Conservation (phyloP, 2,113 vertebrate genomes). For the Actenoides hombroni region DNA sequence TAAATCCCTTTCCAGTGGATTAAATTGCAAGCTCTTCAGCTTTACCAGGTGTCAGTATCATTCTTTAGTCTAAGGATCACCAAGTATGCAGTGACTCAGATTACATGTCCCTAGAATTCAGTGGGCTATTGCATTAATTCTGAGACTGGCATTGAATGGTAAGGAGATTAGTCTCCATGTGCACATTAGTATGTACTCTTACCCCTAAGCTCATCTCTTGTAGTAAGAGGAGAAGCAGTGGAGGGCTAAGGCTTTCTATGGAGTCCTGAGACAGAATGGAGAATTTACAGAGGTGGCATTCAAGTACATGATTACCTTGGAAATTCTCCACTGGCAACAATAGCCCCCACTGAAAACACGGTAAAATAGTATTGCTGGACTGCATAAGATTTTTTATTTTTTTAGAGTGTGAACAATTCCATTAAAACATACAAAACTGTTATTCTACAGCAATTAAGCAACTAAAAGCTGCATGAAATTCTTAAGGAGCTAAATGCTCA, state of each 20-base stretch:
- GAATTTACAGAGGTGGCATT: neutral
- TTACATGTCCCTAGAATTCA: neutral
- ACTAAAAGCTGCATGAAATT: neutral
- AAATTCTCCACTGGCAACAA: neutral
- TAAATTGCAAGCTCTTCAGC: neutral
- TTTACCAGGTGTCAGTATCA: slow-evolving; percentile 17
- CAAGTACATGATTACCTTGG: neutral
- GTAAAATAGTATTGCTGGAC: neutral
- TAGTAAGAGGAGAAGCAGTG: neutral
- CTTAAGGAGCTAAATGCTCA: neutral
- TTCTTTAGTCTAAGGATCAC: neutral
- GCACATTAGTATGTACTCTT: neutral
- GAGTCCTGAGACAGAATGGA: neutral
- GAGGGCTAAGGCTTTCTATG: neutral
- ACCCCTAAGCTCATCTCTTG: neutral
- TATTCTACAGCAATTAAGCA: neutral
- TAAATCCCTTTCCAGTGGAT: neutral
- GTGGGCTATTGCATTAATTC: neutral
- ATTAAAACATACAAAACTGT: neutral
- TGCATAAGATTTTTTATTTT: neutral
- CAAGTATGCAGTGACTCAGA: neutral
- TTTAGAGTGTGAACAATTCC: neutral
- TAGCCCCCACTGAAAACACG: neutral
- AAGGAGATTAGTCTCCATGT: neutral
- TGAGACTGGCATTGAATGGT: neutral